phyloP scores from a whole-genome alignment of 2,888 invertebrate genomes.

The Chymomyza fuscimana region DNA sequence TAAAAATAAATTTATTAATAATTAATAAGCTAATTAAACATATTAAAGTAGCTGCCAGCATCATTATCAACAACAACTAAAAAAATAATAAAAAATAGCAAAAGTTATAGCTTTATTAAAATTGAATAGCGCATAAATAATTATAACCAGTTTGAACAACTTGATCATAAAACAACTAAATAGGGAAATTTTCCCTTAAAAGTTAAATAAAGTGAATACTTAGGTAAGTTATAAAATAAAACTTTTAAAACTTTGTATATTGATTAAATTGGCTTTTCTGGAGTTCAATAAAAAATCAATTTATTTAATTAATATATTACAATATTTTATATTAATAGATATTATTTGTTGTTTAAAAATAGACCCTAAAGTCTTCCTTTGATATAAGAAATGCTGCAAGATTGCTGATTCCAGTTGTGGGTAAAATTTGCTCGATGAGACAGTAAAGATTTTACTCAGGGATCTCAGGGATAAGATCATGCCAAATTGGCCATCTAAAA shows the following conservation, averaged over 20 bases:
- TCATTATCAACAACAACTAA: slow-evolving; percentile 16
- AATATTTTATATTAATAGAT: too few relatives aligned
- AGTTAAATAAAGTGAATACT: neutral
- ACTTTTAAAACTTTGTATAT: neutral
- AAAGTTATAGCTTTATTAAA: slow-evolving; percentile 42
- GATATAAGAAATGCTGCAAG: too few relatives aligned
- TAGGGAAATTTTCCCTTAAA: neutral
- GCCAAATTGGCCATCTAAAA: too few relatives aligned
- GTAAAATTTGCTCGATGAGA: too few relatives aligned
- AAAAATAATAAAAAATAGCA: slow-evolving; percentile 9
- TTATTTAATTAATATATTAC: too few relatives aligned
- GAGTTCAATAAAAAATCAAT: too few relatives aligned
- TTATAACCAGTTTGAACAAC: slow-evolving; percentile 14
- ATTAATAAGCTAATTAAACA: slow-evolving; percentile 28
- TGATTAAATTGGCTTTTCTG: too few relatives aligned
- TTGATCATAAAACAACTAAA: slow-evolving; percentile 9
- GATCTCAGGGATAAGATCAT: too few relatives aligned
- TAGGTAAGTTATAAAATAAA: slow-evolving; percentile 1
- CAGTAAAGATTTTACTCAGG: too few relatives aligned
- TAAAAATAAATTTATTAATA: slow-evolving; percentile 33
- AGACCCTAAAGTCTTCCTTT: too few relatives aligned
- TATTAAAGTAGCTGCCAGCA: slow-evolving; percentile 8
- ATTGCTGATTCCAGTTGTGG: too few relatives aligned
- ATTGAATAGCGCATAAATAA: slow-evolving; percentile 27
- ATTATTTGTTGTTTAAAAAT: too few relatives aligned